A percentile compares a stretch with the other conserved stretches of the same genome.
phyloP scores from a whole-genome alignment of 2,888 invertebrate genomes.

The Bunonema sp. region DNA sequence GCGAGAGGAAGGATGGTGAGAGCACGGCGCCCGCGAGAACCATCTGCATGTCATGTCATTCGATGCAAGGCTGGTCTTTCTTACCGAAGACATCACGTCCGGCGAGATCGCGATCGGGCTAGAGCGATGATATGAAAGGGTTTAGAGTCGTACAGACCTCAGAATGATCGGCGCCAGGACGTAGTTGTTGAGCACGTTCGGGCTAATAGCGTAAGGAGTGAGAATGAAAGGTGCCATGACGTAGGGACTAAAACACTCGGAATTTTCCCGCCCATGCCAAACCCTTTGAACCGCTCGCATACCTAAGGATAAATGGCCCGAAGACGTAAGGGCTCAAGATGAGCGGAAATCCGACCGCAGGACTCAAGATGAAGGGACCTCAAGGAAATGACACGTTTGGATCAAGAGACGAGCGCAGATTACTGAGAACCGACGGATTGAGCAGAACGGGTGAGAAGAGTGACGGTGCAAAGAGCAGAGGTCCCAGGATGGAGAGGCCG shows the following conservation, averaged over 20 bases:
- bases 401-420: too few relatives aligned
- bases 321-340: slow-evolving; percentile 10
- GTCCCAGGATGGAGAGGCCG: too few relatives aligned
- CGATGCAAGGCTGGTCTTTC: too few relatives aligned
- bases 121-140: neutral
- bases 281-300: too few relatives aligned
- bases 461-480: too few relatives aligned
- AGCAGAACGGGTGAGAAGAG: too few relatives aligned
- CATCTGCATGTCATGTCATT: slow-evolving; percentile 13
- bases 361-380: too few relatives aligned
- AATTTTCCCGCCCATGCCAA: too few relatives aligned
- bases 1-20: slow-evolving; percentile 30
- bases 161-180: slow-evolving; percentile 27
- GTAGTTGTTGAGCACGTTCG: slow-evolving; percentile 33
- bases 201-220: slow-evolving; percentile 24
- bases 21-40: slow-evolving; percentile 26
- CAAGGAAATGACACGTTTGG: too few relatives aligned
- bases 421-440: too few relatives aligned
- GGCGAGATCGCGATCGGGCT: slow-evolving; percentile 13
- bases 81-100: slow-evolving; percentile 15
- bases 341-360: too few relatives aligned
- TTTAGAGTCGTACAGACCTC: neutral
- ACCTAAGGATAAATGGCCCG: slow-evolving; percentile 11
- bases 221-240: slow-evolving; percentile 30
- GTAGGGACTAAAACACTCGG: too few relatives aligned